Evolutionary conservation across 2,888 invertebrate genomes (phyloP).

Genomic region (Brenthis daphne): DNA sequence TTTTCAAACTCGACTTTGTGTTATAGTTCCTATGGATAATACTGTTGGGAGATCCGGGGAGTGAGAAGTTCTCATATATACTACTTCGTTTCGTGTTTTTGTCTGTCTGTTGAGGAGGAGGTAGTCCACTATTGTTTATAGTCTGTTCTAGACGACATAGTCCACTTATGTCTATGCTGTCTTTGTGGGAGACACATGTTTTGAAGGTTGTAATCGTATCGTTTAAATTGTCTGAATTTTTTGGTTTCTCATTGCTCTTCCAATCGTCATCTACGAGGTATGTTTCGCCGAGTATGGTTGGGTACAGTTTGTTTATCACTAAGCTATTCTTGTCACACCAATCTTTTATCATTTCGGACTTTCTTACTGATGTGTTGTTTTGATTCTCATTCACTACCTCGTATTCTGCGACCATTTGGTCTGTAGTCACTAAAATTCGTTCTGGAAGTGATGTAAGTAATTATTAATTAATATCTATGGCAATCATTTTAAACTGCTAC

Average conservation of each 20-base stretch:
- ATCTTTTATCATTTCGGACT: conserved; percentile 69
- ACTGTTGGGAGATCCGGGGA: conserved; percentile 69
- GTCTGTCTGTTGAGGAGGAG: conserved; percentile 55
- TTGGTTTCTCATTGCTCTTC: conserved; percentile 35
- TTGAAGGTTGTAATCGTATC: conserved; percentile 60
- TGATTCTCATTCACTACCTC: conserved; percentile 61
- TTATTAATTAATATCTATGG: not conserved
- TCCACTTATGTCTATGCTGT: conserved; percentile 62
- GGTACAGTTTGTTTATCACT: conserved; percentile 71
- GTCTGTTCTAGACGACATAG: conserved; percentile 53
- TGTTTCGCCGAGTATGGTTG: conserved; percentile 69
- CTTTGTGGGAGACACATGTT: conserved; percentile 59
- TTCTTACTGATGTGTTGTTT: conserved; percentile 53
- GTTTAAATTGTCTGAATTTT: conserved; percentile 37
- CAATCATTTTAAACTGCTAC: no score
- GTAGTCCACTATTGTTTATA: conserved; percentile 65
- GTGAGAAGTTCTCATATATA: conserved; percentile 70
- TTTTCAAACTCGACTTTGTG: conserved; percentile 62
- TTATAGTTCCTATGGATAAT: conserved; percentile 71
- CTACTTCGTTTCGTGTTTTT: conserved; percentile 52
- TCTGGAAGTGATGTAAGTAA: conserved; percentile 66
- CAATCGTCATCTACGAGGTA: conserved; percentile 59
- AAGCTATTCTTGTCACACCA: conserved; percentile 73
- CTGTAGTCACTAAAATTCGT: conserved; percentile 84
- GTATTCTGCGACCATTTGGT: conserved; percentile 84